A percentile compares a stretch with the other conserved stretches of the same genome.
These are phyloP conservation scores for Progne subis DNA, from an alignment of 2,113 vertebrate species.

Conservation along the genomic window DNA sequence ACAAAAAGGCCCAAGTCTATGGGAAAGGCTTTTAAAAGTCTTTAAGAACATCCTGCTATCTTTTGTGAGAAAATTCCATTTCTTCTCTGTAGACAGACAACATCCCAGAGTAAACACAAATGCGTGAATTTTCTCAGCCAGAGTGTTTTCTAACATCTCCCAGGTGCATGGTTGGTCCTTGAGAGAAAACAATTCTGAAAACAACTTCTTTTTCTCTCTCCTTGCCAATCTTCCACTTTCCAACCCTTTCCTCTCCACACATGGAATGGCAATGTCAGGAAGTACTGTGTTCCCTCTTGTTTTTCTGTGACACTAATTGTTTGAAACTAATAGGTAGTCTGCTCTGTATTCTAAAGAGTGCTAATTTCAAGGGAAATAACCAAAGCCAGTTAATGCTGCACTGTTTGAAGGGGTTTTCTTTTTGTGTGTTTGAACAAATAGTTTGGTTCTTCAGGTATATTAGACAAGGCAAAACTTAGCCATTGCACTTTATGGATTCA, in stretches of 20 bases:
- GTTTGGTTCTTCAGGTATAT: background rate
- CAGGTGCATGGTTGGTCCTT: background rate
- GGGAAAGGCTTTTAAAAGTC: background rate
- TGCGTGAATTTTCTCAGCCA: background rate
- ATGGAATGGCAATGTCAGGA: accelerated
- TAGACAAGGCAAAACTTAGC: background rate
- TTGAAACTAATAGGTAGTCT: background rate
- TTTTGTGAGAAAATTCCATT: background rate
- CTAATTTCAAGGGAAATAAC: background rate
- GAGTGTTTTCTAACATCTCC: background rate
- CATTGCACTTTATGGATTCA: background rate
- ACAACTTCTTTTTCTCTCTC: background rate
- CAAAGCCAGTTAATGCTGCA: background rate
- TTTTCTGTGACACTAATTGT: background rate
- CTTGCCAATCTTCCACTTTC: background rate
- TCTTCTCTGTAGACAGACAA: background rate
- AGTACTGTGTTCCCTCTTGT: background rate
- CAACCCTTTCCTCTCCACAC: background rate
- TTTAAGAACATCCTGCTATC: background rate
- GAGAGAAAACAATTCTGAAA: background rate
- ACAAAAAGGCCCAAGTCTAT: background rate
- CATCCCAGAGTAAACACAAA: background rate
- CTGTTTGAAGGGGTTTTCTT: background rate
- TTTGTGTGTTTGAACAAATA: background rate
- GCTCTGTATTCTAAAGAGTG: background rate